Base-by-base conservation (phyloP, 2,888 invertebrate species). In the Trisateles emortualis region DNA sequence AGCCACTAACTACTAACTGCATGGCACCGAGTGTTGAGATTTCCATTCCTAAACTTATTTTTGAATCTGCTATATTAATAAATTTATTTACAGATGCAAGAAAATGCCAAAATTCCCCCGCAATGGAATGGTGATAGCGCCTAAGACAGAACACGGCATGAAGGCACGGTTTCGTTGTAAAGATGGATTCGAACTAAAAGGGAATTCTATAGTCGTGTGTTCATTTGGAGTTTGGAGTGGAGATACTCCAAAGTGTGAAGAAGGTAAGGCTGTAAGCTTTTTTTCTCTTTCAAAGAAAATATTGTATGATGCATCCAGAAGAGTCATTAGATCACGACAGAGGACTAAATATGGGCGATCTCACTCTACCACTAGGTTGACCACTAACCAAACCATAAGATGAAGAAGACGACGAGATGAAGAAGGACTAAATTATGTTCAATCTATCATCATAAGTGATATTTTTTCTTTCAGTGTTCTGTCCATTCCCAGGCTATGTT, bases 141-240 rank as follows among this genome's bases (percentile, higher is more conserved):
- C 99, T 0, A 98, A 98, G 81, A 98, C 98, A n/a, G 97, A 98
- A 61, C 99, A 99, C 79, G 98, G 98, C 0, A 98, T 98, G 96
- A 96, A 96, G 78, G 99, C 99, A 0, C 94, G 97, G 22, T 99
- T 98, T 84, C 95, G 96, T 64, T 99, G 99, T 81, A 97, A 97
- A 76, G 98, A 99, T 75, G 99, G 99, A 0, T 99, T 94, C 81
- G 95, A 95, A 56, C 87, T 99, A n/a, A 94, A 95, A 33, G 98
- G 96, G 3, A 94, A 95, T 6, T 95, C 96, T 0, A 96, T 96
- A 33, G 95, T 98, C 2, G 96, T 97, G 51, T 99, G 99, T 76
- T 96, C 97, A 0, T 99, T 97, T 83, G 99, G 99, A 0, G 96
- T 97, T 71, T 99, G 99, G 99, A 96, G 96, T 2, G 98, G 98